Conservation (phyloP, 2,113 vertebrate genomes). For the Elephantulus edwardii region DNA sequence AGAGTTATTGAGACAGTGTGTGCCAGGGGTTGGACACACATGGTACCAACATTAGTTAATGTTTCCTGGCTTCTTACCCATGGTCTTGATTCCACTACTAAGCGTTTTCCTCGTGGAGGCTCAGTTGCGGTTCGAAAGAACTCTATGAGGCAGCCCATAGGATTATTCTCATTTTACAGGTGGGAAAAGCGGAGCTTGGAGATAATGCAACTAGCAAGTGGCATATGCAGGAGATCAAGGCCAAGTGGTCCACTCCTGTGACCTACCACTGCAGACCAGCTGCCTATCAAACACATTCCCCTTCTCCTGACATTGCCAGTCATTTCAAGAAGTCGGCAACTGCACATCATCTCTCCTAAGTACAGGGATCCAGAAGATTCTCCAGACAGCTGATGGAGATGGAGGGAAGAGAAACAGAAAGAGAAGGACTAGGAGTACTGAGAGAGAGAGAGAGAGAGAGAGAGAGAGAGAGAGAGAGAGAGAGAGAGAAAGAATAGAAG, state of each 20-base stretch:
- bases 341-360: neutral
- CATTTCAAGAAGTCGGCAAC: neutral
- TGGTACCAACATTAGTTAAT: neutral
- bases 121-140: conserved; percentile 57
- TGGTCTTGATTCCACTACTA: conserved; percentile 53
- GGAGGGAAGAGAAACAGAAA: neutral
- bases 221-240: neutral
- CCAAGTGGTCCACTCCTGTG: neutral
- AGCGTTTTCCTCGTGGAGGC: conserved; percentile 60
- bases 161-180: neutral
- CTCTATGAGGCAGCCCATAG: neutral
- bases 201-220: neutral
- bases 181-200: neutral
- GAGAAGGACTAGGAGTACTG: neutral
- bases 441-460: no score
- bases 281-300: neutral
- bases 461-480: neutral
- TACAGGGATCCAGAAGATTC: neutral
- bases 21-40: neutral
- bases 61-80: conserved; percentile 25
- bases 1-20: neutral
- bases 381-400: neutral
- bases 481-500: neutral
- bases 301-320: neutral
- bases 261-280: neutral